Evolutionary conservation across 2,888 invertebrate genomes (phyloP).

Genomic region (Platycheirus albimanus): DNA sequence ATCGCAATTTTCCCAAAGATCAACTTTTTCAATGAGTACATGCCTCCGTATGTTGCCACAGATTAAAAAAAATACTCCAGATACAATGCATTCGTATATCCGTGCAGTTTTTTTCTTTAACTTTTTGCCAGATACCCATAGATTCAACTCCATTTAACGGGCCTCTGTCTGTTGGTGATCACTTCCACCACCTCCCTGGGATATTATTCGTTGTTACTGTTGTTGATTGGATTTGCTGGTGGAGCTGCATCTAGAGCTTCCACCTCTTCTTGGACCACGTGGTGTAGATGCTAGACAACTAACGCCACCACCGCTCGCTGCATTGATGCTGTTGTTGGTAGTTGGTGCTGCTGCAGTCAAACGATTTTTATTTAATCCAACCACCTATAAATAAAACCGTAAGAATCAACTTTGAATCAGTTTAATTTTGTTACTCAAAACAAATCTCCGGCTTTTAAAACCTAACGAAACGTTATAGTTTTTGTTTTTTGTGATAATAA

Average conservation of each 20-base stretch:
- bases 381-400: slow-evolving; percentile 73
- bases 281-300: slow-evolving; percentile 60
- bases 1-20: slow-evolving; percentile 72
- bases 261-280: slow-evolving; percentile 71
- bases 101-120: slow-evolving; percentile 41
- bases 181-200: slow-evolving; percentile 55
- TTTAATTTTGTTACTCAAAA: slow-evolving; percentile 66
- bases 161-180: slow-evolving; percentile 32
- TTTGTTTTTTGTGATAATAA: slow-evolving; percentile 60
- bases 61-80: slow-evolving; percentile 44
- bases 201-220: slow-evolving; percentile 10
- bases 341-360: slow-evolving; percentile 1
- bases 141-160: slow-evolving; percentile 19
- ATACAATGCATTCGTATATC: slow-evolving; percentile 57
- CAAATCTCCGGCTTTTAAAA: slow-evolving; percentile 39
- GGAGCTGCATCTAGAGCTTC: slow-evolving; percentile 37
- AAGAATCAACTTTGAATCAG: slow-evolving; percentile 78
- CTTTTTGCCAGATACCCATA: slow-evolving; percentile 25
- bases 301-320: slow-evolving; percentile 21
- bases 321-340: not conserved
- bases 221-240: slow-evolving; percentile 32
- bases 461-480: slow-evolving; percentile 52
- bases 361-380: slow-evolving; percentile 54
- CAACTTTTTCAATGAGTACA: slow-evolving; percentile 65
- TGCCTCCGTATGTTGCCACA: slow-evolving; percentile 23